These are phyloP conservation scores for Ctenopoma multispine DNA, from an alignment of 2,797 vertebrate genomes.

Conservation along the genomic window DNA sequence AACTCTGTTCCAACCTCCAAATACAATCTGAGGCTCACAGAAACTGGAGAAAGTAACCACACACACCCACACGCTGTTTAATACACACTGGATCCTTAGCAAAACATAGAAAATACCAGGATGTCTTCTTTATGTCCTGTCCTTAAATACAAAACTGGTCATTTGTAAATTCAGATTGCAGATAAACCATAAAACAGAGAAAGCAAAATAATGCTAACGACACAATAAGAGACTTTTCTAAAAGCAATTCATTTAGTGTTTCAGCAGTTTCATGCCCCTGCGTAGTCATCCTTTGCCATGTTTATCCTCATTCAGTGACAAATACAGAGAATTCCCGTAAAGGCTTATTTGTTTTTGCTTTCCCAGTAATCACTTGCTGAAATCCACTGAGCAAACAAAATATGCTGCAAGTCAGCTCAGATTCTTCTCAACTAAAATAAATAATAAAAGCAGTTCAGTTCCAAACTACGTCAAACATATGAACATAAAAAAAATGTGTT, in stretches of 20 bases:
- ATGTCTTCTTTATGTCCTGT: not conserved
- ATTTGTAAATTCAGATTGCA: no score
- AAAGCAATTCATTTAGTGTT: not conserved
- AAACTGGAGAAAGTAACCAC: conserved; percentile 15
- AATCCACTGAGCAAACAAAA: conserved; percentile 70
- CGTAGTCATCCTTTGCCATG: conserved; percentile 9
- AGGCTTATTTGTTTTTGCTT: conserved; percentile 43
- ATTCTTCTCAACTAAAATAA: not conserved
- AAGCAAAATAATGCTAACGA: not conserved
- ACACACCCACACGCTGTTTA: not conserved
- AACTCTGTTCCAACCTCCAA: conserved; percentile 51
- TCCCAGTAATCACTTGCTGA: conserved; percentile 60
- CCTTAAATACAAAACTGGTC: not conserved
- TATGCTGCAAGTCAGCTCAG: not conserved
- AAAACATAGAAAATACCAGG: not conserved
- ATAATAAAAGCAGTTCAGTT: not conserved
- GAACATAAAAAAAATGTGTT: not conserved
- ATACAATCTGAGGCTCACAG: conserved; percentile 4
- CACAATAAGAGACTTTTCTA: not conserved
- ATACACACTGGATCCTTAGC: not conserved
- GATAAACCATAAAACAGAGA: no score
- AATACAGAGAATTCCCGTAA: conserved; percentile 53
- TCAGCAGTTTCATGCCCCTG: not conserved
- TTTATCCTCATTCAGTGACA: conserved; percentile 18
- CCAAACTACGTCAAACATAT: not conserved